A percentile compares a stretch with the other conserved stretches of the same genome.
Evolutionary conservation across 2,888 invertebrate species (phyloP).

Genomic region (Argyra leucocephala): DNA sequence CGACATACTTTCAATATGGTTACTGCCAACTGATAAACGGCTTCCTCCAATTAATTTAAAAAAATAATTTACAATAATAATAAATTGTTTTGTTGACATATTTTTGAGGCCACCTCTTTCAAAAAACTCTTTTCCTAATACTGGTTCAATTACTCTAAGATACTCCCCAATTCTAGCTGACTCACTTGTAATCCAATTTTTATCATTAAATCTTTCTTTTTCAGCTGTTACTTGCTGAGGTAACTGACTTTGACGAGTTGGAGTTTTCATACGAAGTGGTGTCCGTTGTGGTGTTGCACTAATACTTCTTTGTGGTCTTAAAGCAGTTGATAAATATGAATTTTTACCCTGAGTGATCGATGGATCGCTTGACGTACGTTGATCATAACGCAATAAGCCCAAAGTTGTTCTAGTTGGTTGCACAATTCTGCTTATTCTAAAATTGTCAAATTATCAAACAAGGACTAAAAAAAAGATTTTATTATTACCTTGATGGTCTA

Average conservation of each 20-base stretch:
- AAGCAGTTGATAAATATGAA: slow-evolving; percentile 18
- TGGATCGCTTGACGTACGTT: background rate
- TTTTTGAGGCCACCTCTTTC: slow-evolving; percentile 31
- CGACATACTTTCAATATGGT: slow-evolving; percentile 37
- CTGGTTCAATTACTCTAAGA: slow-evolving; percentile 24
- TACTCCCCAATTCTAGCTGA: slow-evolving; percentile 33
- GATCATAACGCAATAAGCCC: slow-evolving; percentile 18
- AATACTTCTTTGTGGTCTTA: slow-evolving; percentile 22
- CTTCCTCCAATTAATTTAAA: slow-evolving; percentile 34
- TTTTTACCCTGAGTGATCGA: slow-evolving; percentile 15
- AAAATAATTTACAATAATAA: slow-evolving; percentile 35
- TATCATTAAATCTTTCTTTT: slow-evolving; percentile 33
- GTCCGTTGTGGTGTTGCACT: slow-evolving; percentile 26
- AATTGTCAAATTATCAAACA: background rate
- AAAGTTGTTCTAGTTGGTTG: slow-evolving; percentile 26
- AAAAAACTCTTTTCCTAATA: slow-evolving; percentile 29
- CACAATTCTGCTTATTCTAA: slow-evolving; percentile 29
- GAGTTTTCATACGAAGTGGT: slow-evolving; percentile 18
- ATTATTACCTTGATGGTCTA: slow-evolving; percentile 14
- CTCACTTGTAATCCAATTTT: slow-evolving; percentile 36
- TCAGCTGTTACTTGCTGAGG: slow-evolving; percentile 30
- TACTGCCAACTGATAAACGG: slow-evolving; percentile 31
- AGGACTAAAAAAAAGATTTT: too few species aligned
- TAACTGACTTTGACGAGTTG: slow-evolving; percentile 17
- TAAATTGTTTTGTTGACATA: slow-evolving; percentile 41